Percentiles rank a stretch among this genome's conserved stretches.
Conservation (phyloP, 2,113 vertebrate genomes). For the Tricholaema leucomelas region DNA sequence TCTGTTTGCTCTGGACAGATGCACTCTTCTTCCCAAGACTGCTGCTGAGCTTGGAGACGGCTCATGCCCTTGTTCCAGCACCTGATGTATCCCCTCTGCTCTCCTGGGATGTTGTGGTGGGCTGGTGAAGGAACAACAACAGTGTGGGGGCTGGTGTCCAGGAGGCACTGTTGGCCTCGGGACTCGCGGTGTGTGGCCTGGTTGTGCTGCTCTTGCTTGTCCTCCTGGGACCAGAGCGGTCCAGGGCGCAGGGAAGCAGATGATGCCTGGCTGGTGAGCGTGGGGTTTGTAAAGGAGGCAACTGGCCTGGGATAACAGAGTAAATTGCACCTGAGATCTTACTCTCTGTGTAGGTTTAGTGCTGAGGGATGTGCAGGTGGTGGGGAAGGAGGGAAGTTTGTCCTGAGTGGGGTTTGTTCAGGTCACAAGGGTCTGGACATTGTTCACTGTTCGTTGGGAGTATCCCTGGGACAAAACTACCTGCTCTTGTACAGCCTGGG, state of each 20-base stretch:
- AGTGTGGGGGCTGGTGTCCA: neutral
- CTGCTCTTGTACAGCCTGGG: accelerated
- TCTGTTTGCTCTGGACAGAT: neutral
- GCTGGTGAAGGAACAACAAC: neutral
- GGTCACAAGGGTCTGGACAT: neutral
- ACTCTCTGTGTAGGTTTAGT: neutral
- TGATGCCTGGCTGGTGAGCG: neutral
- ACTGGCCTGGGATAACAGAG: accelerated
- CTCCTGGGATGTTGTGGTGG: neutral
- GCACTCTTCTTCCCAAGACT: neutral
- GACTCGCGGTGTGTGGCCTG: constrained; percentile 12
- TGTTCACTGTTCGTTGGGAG: too few species aligned
- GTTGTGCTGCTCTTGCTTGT: neutral
- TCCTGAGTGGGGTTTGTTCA: neutral
- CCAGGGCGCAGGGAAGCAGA: neutral
- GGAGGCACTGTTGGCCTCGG: neutral
- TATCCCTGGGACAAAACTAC: accelerated
- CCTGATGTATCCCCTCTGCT: neutral
- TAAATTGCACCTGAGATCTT: neutral
- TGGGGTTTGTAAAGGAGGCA: neutral
- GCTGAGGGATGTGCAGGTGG: neutral
- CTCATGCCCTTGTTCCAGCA: neutral
- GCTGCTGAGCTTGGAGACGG: neutral
- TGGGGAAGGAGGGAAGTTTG: neutral
- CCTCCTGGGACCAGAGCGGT: neutral